A percentile compares a stretch with the other conserved stretches of the same genome.
Conservation (phyloP, 2,888 invertebrate species). For the Antheraea assamensis region DNA sequence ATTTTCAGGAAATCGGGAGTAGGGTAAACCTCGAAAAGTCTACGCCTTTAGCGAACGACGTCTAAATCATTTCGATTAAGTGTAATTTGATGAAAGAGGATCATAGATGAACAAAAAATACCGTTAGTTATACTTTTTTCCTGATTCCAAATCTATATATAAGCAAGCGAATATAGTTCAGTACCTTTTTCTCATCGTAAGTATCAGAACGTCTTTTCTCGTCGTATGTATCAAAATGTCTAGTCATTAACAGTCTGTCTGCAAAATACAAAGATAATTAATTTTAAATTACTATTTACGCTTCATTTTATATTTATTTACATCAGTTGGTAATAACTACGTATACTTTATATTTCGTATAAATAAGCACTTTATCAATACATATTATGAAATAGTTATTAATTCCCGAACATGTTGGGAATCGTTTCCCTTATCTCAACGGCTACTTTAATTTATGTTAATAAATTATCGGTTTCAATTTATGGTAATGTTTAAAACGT, state of each 20-base stretch:
- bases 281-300: background rate
- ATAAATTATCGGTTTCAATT: background rate
- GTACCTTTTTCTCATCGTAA: too few species aligned
- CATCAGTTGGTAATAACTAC: background rate
- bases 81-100: too few species aligned
- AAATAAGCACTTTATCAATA: conserved; percentile 29
- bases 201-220: too few species aligned
- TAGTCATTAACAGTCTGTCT: background rate
- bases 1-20: too few species aligned
- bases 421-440: conserved; percentile 15
- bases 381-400: conserved; percentile 30
- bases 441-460: background rate
- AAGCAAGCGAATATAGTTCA: too few species aligned
- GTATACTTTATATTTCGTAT: conserved; percentile 17
- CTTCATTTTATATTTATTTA: background rate
- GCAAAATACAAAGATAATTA: background rate
- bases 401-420: conserved; percentile 12
- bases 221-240: too few species aligned
- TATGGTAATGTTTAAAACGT: background rate
- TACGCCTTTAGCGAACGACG: too few species aligned
- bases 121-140: too few species aligned
- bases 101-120: too few species aligned
- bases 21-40: too few species aligned
- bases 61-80: too few species aligned
- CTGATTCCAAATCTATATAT: too few species aligned